Conservation (phyloP, 2,888 invertebrate species). For the Limnephilus rhombicus region DNA sequence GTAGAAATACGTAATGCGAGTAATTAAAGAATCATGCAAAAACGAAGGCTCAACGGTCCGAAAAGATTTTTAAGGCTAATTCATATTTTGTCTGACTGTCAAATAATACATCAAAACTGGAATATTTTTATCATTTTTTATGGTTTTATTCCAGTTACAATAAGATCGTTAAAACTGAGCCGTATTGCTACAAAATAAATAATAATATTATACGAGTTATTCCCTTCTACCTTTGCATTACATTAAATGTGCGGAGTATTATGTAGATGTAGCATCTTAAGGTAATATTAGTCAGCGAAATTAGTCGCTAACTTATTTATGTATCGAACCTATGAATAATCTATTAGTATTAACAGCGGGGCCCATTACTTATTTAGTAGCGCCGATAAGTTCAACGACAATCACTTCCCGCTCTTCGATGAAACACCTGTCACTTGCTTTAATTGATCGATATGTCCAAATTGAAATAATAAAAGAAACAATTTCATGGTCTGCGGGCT, state of each 20-base stretch:
- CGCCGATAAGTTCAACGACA: not conserved
- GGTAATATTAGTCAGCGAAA: not conserved
- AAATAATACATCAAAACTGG: no score
- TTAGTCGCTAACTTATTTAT: not conserved
- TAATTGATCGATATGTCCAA: constrained; percentile 40
- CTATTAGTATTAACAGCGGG: not conserved
- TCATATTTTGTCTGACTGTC: no score
- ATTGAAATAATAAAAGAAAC: constrained; percentile 43
- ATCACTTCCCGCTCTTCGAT: not conserved
- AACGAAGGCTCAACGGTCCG: no score
- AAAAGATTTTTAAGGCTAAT: no score
- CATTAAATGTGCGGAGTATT: not conserved
- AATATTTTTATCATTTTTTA: no score
- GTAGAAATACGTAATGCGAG: no score
- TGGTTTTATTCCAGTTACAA: no score
- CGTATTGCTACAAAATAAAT: not conserved
- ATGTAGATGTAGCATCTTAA: not conserved
- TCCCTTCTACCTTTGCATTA: not conserved
- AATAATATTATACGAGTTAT: not conserved
- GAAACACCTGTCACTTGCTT: constrained; percentile 41
- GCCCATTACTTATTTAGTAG: not conserved
- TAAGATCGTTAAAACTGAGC: no score
- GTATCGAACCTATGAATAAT: not conserved
- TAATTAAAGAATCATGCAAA: no score
- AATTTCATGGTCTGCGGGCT: constrained; percentile 48